Base-by-base conservation (phyloP, 2,888 invertebrate species). In the Ischnus inquisitorius region DNA sequence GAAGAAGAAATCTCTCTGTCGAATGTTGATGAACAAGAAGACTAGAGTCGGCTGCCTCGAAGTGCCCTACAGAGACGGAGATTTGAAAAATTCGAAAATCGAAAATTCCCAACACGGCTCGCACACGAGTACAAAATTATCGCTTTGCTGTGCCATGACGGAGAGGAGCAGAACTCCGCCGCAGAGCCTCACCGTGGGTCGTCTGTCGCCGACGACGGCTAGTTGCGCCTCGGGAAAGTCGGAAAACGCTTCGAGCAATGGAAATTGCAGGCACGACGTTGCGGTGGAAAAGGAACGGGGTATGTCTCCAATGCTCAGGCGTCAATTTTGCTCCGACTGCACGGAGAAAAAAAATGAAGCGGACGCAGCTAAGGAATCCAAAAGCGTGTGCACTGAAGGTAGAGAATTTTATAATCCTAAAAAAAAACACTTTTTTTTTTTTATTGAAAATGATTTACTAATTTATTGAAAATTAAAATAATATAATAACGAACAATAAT, bases 71-170 rank as follows among this genome's bases (percentile, higher is more conserved):
- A 88, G 90, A 87, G 89, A 92, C 78, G 87, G 86, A 3, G 89
- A 90, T 65, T 87, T 91, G 0, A 91, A 88, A 71, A 90, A 89
- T 80, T 90, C 89, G 1, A 92, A 90, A 84, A 81, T 90, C 12
- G 92, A 93, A 65, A 90, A 88, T 79, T 93, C 92, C 0, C 92
- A 92, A 41, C 91, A 92, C 41, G 90, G 91, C 67, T 93, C 93
- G 14, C 89, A 92, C 51, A 92, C 93, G 8, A 93, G 92, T 85
- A 92, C 92, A 43, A 93, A 92, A 81, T 85, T 93, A 54, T 92
- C 93, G 1, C 87, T 94, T 14, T 94, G 94, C 84, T 94, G 94
- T 82, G 94, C 94, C 1, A 94, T 94, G 90, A 94, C 94, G 1
- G 94, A 94, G 85, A 91, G 93, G 39, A 92, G 93, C 79, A 89